Evolutionary conservation across 2,797 vertebrate species (phyloP).

Genomic region (Rhyacichthys aspro): DNA sequence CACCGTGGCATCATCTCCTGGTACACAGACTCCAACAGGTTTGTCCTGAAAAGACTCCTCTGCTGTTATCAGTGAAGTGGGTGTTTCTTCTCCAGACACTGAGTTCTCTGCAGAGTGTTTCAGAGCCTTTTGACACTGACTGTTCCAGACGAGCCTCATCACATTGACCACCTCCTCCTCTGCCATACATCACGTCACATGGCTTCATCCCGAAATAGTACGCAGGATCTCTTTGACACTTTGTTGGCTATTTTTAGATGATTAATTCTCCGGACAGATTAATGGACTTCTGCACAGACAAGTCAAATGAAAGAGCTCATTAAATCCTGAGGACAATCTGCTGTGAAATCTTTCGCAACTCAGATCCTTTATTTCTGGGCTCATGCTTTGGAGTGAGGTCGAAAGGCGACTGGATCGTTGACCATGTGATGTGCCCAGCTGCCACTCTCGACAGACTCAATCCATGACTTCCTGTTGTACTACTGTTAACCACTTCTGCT

Average conservation of each 20-base stretch:
- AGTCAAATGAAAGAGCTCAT: conserved; percentile 39
- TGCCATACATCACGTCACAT: conserved; percentile 32
- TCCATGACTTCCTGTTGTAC: conserved; percentile 57
- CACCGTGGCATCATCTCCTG: conserved; percentile 25
- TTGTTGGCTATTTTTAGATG: conserved; percentile 56
- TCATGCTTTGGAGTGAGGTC: conserved; percentile 23
- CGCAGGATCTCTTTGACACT: conserved; percentile 32
- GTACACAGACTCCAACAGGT: conserved; percentile 4
- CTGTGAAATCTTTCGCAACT: conserved; percentile 36
- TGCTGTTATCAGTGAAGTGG: not conserved
- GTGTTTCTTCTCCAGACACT: conserved; percentile 9
- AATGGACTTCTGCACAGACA: conserved; percentile 43
- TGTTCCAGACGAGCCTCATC: conserved; percentile 28
- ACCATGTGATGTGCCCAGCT: conserved; percentile 57
- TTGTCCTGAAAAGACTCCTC: conserved; percentile 6
- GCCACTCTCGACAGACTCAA: conserved; percentile 37
- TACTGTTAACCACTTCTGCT: conserved; percentile 44
- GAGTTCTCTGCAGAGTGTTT: conserved; percentile 21
- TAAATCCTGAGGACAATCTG: conserved; percentile 46
- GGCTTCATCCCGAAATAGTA: conserved; percentile 49
- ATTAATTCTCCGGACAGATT: conserved; percentile 43
- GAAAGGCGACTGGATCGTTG: conserved; percentile 42
- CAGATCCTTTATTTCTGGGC: conserved; percentile 44
- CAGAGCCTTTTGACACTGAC: conserved; percentile 33
- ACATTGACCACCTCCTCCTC: conserved; percentile 45